These are phyloP conservation scores for Nothobranchius furzeri DNA, from an alignment of 2,113 vertebrate species.

Conservation along the genomic window DNA sequence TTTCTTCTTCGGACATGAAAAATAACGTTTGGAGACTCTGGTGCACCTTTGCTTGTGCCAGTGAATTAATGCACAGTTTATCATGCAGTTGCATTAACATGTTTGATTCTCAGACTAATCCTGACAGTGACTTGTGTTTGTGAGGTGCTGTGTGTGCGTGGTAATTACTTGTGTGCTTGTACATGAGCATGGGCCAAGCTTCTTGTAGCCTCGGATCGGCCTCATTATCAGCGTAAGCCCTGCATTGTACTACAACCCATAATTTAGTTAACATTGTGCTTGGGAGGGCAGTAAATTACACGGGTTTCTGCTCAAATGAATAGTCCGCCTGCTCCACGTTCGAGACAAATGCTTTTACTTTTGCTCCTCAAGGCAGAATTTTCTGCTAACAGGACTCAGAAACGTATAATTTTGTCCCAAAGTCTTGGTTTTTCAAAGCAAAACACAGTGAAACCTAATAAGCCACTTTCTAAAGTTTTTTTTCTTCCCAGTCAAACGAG, in stretches of 20 bases:
- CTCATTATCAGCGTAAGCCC: slow-evolving; percentile 68
- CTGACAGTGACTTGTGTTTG: slow-evolving; percentile 34
- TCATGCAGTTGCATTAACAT: slow-evolving; percentile 19
- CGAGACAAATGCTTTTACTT: slow-evolving; percentile 71
- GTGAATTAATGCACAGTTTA: slow-evolving; percentile 25
- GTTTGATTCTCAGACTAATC: slow-evolving; percentile 30
- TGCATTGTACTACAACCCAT: slow-evolving; percentile 72
- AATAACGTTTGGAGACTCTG: slow-evolving; percentile 43
- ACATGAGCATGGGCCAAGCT: slow-evolving; percentile 36
- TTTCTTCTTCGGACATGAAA: slow-evolving; percentile 34
- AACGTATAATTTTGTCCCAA: slow-evolving; percentile 74
- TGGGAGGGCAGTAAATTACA: slow-evolving; percentile 68
- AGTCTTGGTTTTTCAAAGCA: slow-evolving; percentile 65
- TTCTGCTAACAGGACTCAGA: slow-evolving; percentile 63
- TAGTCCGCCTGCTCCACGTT: slow-evolving; percentile 54
- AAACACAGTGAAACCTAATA: slow-evolving; percentile 71
- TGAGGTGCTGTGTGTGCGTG: slow-evolving; percentile 15
- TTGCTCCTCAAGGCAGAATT: slow-evolving; percentile 61
- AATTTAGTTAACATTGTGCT: slow-evolving; percentile 75
- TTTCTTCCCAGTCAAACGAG: slow-evolving; percentile 42
- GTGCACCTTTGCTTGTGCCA: not conserved
- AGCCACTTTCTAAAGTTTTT: slow-evolving; percentile 56
- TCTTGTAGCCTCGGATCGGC: slow-evolving; percentile 39
- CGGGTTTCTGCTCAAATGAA: slow-evolving; percentile 63
- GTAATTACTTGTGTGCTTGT: slow-evolving; percentile 54